phyloP scores from a whole-genome alignment of 1,140 invertebrate genomes.

The Aphidius gifuensis region DNA sequence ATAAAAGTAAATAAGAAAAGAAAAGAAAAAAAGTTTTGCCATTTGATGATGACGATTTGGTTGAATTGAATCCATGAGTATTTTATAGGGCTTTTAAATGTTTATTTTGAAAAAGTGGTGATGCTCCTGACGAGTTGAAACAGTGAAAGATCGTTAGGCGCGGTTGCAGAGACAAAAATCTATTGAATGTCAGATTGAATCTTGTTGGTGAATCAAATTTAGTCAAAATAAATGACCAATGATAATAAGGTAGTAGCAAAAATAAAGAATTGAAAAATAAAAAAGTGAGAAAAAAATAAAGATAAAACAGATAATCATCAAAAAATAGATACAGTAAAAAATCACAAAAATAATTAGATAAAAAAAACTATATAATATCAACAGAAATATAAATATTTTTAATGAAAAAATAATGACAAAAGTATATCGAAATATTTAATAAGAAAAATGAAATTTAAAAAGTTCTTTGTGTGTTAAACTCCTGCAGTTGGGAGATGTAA shows the following conservation, averaged over 20 bases:
- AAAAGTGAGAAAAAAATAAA: slow-evolving; percentile 1
- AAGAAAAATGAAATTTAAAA: slow-evolving; percentile 31
- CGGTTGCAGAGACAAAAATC: slow-evolving; percentile 37
- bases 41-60: background rate
- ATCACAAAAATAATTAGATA: slow-evolving; percentile 7
- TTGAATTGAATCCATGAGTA: background rate
- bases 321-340: background rate
- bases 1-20: background rate
- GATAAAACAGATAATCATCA: too few species aligned
- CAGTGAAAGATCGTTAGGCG: slow-evolving; percentile 16
- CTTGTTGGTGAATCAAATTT: slow-evolving; percentile 50
- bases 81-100: background rate
- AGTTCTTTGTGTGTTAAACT: slow-evolving; percentile 51
- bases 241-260: background rate
- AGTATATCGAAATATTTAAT: background rate
- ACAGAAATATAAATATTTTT: too few species aligned
- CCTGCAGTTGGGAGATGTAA: slow-evolving; percentile 21
- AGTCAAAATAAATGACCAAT: slow-evolving; percentile 40
- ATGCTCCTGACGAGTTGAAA: slow-evolving; percentile 18
- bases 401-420: too few species aligned
- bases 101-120: slow-evolving; percentile 15
- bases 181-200: slow-evolving; percentile 48
- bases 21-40: background rate
- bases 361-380: too few species aligned
- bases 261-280: slow-evolving; percentile 10